Base-by-base conservation (phyloP, 2,888 invertebrate species). In the Schizotus pectinicornis region DNA sequence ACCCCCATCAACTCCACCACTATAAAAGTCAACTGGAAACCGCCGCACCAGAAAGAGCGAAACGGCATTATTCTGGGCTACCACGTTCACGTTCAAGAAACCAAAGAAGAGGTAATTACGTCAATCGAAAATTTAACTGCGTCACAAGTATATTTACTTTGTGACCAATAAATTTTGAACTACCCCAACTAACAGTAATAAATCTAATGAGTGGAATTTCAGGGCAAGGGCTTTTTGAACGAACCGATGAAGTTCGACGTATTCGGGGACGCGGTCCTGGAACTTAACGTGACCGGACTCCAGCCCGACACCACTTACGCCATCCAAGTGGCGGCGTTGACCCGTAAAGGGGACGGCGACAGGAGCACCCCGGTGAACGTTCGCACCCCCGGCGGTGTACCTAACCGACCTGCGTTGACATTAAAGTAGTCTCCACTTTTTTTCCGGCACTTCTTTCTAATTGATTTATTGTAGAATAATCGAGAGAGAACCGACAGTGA, bases 51-150 rank as follows among this genome's bases (percentile, higher is more conserved):
- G 68, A 92, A 93, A 74, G 95, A 97, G 72, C 89, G 93, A 63
- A 95, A 98, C 77, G 98, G 98, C 42, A 91, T 97, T 67, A 96
- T 99, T 68, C 86, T 96, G 59, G 98, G 98, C 22, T 99, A 98
- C 81, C 97, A 98, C 78, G 93, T 99, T 54, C 94, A 96, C 77
- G 91, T 95, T 1, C 95, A 95, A 79, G 95, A 95, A 83, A 86
- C 92, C 42, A 87, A 90, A 74, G 90, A 92, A 76, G 91, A 92
- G 86, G 94, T 92, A 78, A 75, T n/a, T n/a, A n/a, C n/a, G n/a
- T n/a, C 76, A 59, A 51, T 8, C 6, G 39, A 41, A 22, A 34
- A 32, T 42, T 43, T 58, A 8, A 37, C 39, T 55, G 8, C 9
- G 14, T n/a, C 34, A 35, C n/a, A n/a, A 35, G 35, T 9, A 33